Percentiles rank a stretch among this genome's conserved stretches.
Conservation (phyloP, 2,888 invertebrate genomes). For the Unio delphinus region DNA sequence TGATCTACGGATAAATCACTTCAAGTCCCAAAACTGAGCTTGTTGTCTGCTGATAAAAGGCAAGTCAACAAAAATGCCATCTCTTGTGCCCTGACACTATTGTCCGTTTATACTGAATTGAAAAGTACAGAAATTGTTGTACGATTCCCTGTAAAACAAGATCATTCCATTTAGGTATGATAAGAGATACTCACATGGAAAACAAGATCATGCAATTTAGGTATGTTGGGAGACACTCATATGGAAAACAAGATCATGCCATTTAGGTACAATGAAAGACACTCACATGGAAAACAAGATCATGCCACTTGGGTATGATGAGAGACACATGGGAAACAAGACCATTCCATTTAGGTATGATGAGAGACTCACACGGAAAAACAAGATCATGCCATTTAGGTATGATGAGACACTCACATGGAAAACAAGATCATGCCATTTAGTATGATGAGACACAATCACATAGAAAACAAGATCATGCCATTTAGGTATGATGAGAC, state of each 20-base stretch:
- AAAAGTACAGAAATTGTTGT: too few species aligned
- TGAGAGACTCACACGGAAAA: constrained; percentile 77
- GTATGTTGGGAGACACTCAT: constrained; percentile 80
- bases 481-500: constrained; percentile 94
- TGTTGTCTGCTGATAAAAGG: too few species aligned
- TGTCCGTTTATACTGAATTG: too few species aligned
- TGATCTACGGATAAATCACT: too few species aligned
- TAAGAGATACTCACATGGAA: constrained; percentile 75
- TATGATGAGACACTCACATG: constrained; percentile 79
- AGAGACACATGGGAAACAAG: constrained; percentile 80
- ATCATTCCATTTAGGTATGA: too few species aligned
- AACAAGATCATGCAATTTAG: constrained; percentile 99
- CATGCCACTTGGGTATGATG: constrained; percentile 99
- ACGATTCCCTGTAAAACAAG: too few species aligned
- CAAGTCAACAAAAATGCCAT: too few species aligned
- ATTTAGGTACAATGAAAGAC: too few species aligned
- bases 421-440: constrained; percentile 98
- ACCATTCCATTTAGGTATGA: constrained; percentile 99
- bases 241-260: constrained; percentile 88
- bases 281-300: constrained; percentile 84
- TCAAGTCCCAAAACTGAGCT: too few species aligned
- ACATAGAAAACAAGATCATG: constrained; percentile 92
- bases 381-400: constrained; percentile 98
- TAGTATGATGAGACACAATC: constrained; percentile 82
- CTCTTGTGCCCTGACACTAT: too few species aligned